A percentile compares a stretch with the other conserved stretches of the same genome.
Evolutionary conservation across 2,888 invertebrate genomes (phyloP).

Genomic region (Pelosia muscerda): DNA sequence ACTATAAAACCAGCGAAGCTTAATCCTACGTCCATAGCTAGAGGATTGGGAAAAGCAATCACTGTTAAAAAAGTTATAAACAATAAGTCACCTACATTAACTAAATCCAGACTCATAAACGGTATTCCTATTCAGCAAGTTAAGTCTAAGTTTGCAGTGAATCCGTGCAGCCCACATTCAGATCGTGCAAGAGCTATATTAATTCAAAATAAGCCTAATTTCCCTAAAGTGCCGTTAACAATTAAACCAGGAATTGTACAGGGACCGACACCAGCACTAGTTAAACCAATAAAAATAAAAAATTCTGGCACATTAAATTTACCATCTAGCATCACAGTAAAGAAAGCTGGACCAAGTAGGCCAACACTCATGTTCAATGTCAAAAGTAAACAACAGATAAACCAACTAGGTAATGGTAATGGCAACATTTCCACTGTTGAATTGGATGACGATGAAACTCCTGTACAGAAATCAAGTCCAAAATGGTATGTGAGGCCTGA

Average conservation of each 20-base stretch:
- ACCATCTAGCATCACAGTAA: slow-evolving; percentile 74
- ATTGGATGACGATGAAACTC: slow-evolving; percentile 74
- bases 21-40: slow-evolving; percentile 32
- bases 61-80: slow-evolving; percentile 56
- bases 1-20: slow-evolving; percentile 65
- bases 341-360: slow-evolving; percentile 49
- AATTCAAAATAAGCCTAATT: slow-evolving; percentile 35
- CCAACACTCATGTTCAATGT: slow-evolving; percentile 42
- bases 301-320: slow-evolving; percentile 56
- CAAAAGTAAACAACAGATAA: slow-evolving; percentile 37
- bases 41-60: slow-evolving; percentile 51
- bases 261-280: slow-evolving; percentile 22
- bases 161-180: slow-evolving; percentile 47
- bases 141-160: slow-evolving; percentile 32
- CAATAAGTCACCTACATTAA: slow-evolving; percentile 18
- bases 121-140: slow-evolving; percentile 12
- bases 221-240: slow-evolving; percentile 50
- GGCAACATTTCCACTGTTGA: slow-evolving; percentile 68
- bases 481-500: slow-evolving; percentile 82
- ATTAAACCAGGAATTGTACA: slow-evolving; percentile 22
- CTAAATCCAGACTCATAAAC: slow-evolving; percentile 12
- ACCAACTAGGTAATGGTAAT: slow-evolving; percentile 26
- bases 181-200: slow-evolving; percentile 24
- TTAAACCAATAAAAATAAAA: slow-evolving; percentile 47
- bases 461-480: slow-evolving; percentile 56